A percentile compares a stretch with the other conserved stretches of the same genome.
These are phyloP conservation scores for Eilema caniola DNA, from an alignment of 2,888 invertebrate genomes.

Conservation along the genomic window DNA sequence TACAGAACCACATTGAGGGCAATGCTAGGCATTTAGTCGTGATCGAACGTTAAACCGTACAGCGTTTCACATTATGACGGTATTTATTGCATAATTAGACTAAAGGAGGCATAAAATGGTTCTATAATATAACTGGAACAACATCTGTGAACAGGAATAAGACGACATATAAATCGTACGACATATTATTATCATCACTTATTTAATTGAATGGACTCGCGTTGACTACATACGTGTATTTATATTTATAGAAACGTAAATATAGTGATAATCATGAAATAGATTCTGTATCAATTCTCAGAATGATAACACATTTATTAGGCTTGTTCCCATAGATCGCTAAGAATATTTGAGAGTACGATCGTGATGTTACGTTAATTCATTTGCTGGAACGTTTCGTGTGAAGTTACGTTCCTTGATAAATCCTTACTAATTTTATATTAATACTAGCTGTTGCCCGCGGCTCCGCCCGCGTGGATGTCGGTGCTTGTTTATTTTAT, in stretches of 20 bases:
- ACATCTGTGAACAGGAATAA: neutral
- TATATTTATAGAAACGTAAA: neutral
- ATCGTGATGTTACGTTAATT: no score
- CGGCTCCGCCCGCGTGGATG: no score
- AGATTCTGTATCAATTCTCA: neutral
- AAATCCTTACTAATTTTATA: no score
- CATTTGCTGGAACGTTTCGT: no score
- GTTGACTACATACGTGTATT: neutral
- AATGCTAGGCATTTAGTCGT: conserved; percentile 25
- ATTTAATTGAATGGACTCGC: neutral
- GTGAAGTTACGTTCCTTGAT: no score
- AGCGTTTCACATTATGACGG: conserved; percentile 13
- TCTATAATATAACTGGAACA: neutral
- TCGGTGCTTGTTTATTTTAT: no score
- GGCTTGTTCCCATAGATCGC: neutral
- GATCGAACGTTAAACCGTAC: conserved; percentile 23
- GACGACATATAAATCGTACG: neutral
- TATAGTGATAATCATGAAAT: neutral
- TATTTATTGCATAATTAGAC: conserved; percentile 16
- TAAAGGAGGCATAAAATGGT: neutral
- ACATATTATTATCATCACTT: neutral
- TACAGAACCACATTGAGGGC: conserved; percentile 30
- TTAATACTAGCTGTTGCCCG: no score
- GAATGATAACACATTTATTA: neutral
- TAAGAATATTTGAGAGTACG: no score